Conservation (phyloP, 2,888 invertebrate genomes). For the Cephus pulcher region DNA sequence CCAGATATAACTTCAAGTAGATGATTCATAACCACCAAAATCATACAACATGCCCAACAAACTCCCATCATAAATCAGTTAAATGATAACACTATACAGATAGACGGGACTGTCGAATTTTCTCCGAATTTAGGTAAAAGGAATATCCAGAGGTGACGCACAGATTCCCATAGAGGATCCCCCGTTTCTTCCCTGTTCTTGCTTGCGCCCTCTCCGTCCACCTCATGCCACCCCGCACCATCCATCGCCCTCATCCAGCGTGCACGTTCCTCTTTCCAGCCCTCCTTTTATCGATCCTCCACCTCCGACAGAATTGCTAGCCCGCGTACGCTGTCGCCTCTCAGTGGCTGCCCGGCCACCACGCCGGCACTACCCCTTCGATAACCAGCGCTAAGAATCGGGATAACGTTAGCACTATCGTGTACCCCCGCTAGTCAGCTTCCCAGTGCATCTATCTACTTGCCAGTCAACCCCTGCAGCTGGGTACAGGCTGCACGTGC, state of each 20-base stretch:
- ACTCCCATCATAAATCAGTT: background rate
- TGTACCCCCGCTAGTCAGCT: background rate
- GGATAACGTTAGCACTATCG: background rate
- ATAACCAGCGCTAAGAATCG: slow-evolving; percentile 26
- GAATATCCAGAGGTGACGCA: slow-evolving; percentile 4
- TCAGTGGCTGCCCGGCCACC: slow-evolving; percentile 64
- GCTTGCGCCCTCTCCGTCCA: slow-evolving; percentile 22
- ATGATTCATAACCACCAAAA: too few species aligned
- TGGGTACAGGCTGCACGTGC: background rate
- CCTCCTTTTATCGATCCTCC: slow-evolving; percentile 59
- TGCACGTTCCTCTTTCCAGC: slow-evolving; percentile 28
- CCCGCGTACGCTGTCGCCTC: slow-evolving; percentile 48
- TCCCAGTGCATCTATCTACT: background rate
- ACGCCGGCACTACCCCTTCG: slow-evolving; percentile 58
- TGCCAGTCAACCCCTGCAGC: background rate
- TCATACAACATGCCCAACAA: background rate
- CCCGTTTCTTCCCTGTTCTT: slow-evolving; percentile 39
- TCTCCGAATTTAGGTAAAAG: background rate
- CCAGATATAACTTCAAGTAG: too few species aligned
- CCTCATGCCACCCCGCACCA: slow-evolving; percentile 3
- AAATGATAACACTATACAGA: background rate
- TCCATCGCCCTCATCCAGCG: background rate
- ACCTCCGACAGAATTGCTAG: slow-evolving; percentile 34
- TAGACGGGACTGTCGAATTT: background rate
- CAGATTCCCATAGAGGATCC: slow-evolving; percentile 27